phyloP scores from a whole-genome alignment of 2,797 vertebrate genomes.

The Muraenolepis orangiensis region DNA sequence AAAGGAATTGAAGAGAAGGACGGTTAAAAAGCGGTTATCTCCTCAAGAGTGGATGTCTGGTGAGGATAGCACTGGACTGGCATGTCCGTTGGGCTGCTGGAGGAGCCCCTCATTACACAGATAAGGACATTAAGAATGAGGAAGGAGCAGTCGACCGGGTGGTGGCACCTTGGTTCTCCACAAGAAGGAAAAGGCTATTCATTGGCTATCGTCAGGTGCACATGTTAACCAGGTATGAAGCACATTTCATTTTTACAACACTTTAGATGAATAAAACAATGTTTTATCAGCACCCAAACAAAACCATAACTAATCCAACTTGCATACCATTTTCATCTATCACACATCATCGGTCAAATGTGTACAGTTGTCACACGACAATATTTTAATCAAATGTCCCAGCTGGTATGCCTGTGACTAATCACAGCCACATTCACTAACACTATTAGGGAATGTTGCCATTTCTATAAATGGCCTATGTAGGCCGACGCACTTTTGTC shows the following conservation, averaged over 20 bases:
- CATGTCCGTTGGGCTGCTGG: slow-evolving; percentile 44
- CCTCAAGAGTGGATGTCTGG: slow-evolving; percentile 41
- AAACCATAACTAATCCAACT: not conserved
- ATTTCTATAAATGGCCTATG: slow-evolving; percentile 55
- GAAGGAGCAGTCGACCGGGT: not conserved
- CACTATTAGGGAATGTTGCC: slow-evolving; percentile 59
- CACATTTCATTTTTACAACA: not conserved
- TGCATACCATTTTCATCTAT: not conserved
- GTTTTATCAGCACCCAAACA: not conserved
- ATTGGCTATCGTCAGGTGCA: not conserved
- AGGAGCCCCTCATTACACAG: slow-evolving; percentile 43
- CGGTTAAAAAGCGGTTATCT: slow-evolving; percentile 44
- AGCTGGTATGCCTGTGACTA: slow-evolving; percentile 65
- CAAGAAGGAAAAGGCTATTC: not conserved
- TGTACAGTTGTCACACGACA: not conserved
- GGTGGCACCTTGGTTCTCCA: not conserved
- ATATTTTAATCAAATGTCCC: slow-evolving; percentile 35
- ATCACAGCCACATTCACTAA: slow-evolving; percentile 53
- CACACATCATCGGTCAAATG: not conserved
- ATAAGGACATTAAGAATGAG: slow-evolving; percentile 20
- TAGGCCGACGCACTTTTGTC: slow-evolving; percentile 24
- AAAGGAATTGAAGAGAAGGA: slow-evolving; percentile 9
- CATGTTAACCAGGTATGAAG: not conserved
- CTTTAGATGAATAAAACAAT: not conserved
- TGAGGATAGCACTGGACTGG: slow-evolving; percentile 31